These are phyloP conservation scores for Hydrolagus affinis DNA, from an alignment of 2,113 vertebrate species.

Conservation along the genomic window DNA sequence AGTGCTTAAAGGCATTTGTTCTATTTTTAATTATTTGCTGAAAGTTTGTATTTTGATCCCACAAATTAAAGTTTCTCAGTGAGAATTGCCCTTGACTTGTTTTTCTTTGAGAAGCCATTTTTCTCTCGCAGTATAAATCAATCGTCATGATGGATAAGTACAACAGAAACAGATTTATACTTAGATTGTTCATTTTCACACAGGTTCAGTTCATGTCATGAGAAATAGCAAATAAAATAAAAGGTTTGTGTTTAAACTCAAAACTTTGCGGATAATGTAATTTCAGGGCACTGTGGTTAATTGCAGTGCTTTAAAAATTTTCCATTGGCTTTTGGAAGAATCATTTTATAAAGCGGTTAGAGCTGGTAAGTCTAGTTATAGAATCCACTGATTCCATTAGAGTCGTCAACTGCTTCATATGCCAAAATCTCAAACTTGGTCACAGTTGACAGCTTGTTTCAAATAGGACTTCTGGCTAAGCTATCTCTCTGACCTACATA, in stretches of 20 bases:
- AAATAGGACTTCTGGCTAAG: conserved; percentile 27
- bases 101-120: not conserved
- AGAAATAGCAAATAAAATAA: not conserved
- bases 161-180: not conserved
- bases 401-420: not conserved
- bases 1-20: no score
- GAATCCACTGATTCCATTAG: conserved; percentile 17
- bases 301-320: conserved; percentile 2
- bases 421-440: conserved; percentile 26
- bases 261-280: not conserved
- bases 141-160: not conserved
- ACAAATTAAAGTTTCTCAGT: not conserved
- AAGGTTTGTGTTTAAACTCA: not conserved
- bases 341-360: not conserved
- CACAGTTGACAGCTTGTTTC: conserved; percentile 26
- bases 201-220: not conserved
- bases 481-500: conserved; percentile 29
- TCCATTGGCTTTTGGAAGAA: not conserved
- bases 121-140: not conserved
- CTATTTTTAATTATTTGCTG: no score
- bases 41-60: no score
- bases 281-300: not conserved
- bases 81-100: not conserved
- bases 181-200: not conserved
- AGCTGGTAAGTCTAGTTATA: not conserved